These are phyloP conservation scores for Melinaea marsaeus DNA, from an alignment of 2,888 invertebrate species.

Conservation along the genomic window DNA sequence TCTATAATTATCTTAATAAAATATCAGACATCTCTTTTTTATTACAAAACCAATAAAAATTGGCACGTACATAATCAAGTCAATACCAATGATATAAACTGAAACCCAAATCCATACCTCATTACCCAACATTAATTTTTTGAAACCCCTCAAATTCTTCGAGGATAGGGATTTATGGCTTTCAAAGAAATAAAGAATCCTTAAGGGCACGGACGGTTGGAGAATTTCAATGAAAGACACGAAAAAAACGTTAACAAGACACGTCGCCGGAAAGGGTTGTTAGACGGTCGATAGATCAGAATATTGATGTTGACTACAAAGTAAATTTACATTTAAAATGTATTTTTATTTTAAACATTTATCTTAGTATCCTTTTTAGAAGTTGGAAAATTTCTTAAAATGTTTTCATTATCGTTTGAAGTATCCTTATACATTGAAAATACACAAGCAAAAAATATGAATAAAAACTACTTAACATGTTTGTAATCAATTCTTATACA, in stretches of 20 bases:
- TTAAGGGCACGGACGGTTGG: constrained; percentile 15
- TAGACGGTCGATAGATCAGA: constrained; percentile 25
- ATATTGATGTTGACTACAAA: constrained; percentile 19
- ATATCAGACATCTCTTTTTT: too few relatives aligned
- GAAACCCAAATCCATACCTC: constrained; percentile 8
- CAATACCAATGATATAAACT: too few relatives aligned
- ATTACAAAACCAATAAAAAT: too few relatives aligned
- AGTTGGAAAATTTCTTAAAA: too few relatives aligned
- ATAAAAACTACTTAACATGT: too few relatives aligned
- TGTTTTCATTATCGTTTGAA: too few relatives aligned
- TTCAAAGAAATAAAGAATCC: constrained; percentile 10
- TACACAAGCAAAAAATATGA: too few relatives aligned
- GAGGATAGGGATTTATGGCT: background rate
- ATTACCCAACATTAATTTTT: constrained; percentile 11
- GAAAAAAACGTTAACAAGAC: constrained; percentile 21
- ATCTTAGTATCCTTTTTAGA: too few relatives aligned
- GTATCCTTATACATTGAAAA: too few relatives aligned
- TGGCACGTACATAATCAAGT: too few relatives aligned
- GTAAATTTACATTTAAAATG: constrained; percentile 20
- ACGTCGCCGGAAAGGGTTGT: constrained; percentile 22
- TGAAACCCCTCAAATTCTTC: constrained; percentile 9
- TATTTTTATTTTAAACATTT: constrained; percentile 1
- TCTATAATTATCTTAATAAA: too few relatives aligned
- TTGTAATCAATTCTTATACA: too few relatives aligned
- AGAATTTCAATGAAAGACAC: constrained; percentile 21